Percentiles rank a stretch among this genome's conserved stretches.
Evolutionary conservation across 2,797 vertebrate species (phyloP).

Genomic region (Coracias cyanogaster): DNA sequence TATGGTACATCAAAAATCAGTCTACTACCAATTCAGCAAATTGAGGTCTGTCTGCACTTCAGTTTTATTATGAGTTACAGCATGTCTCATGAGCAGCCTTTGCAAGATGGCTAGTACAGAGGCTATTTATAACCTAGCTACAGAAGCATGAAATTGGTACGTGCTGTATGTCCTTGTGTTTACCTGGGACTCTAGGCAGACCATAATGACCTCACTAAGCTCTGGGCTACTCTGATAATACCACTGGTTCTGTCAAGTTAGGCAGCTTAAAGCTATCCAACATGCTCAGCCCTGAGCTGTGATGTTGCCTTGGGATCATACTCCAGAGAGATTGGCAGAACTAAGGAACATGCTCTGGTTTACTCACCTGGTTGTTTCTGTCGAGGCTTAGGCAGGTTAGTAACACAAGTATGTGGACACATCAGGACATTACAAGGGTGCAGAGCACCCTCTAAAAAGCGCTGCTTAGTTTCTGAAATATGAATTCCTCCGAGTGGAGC

Average conservation of each 20-base stretch:
- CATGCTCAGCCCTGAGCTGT: not conserved
- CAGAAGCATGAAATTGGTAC: not conserved
- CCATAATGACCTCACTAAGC: not conserved
- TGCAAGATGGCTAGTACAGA: not conserved
- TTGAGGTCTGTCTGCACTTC: not conserved
- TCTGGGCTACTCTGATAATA: not conserved
- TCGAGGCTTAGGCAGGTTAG: slow-evolving; percentile 94
- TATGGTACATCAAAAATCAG: not conserved
- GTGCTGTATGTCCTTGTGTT: not conserved
- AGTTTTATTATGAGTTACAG: not conserved
- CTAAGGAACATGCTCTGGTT: accelerated
- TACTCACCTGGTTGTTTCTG: slow-evolving; percentile 93
- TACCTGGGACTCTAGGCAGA: not conserved
- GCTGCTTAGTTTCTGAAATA: slow-evolving; percentile 94
- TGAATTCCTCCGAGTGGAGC: slow-evolving; percentile 95
- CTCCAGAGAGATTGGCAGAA: not conserved
- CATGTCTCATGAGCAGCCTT: not conserved
- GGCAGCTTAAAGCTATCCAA: not conserved
- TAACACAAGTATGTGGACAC: slow-evolving; percentile 96
- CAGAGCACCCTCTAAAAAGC: slow-evolving; percentile 92
- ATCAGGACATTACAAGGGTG: slow-evolving; percentile 96
- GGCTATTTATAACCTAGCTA: not conserved
- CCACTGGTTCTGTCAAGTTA: not conserved
- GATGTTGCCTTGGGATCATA: not conserved
- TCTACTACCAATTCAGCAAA: not conserved